These are phyloP conservation scores for Semotilus atromaculatus DNA, from an alignment of 2,797 vertebrate species.

Conservation along the genomic window DNA sequence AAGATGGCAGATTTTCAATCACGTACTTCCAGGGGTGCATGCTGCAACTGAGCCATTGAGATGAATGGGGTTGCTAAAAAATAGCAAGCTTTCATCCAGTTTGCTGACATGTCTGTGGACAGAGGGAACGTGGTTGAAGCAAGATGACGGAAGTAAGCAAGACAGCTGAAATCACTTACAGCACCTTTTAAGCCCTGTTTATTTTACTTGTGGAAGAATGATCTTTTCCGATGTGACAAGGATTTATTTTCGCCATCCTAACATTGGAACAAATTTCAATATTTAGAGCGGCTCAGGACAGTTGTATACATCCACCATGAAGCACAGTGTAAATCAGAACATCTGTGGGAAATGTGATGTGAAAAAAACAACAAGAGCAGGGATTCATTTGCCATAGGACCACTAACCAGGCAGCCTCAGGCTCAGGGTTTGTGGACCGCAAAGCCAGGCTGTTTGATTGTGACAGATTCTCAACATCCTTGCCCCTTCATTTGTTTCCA, in stretches of 20 bases:
- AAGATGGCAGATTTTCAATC: not conserved
- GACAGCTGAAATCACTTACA: conserved; percentile 34
- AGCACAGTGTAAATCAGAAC: conserved; percentile 60
- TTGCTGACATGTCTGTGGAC: not conserved
- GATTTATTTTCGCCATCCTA: conserved; percentile 54
- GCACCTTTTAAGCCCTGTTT: conserved; percentile 47
- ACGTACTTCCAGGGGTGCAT: not conserved
- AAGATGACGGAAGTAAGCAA: conserved; percentile 2
- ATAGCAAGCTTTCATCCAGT: not conserved
- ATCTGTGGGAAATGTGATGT: conserved; percentile 56
- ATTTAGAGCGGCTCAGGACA: conserved; percentile 56
- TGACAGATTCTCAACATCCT: conserved; percentile 23
- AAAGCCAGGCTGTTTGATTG: not conserved
- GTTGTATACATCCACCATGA: conserved; percentile 60
- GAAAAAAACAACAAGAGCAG: conserved; percentile 59
- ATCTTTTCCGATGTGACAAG: conserved; percentile 43
- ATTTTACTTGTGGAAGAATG: conserved; percentile 56
- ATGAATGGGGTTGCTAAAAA: not conserved
- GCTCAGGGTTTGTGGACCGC: conserved; percentile 28
- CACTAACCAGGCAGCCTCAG: conserved; percentile 13
- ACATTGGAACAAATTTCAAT: conserved; percentile 61
- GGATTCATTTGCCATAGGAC: conserved; percentile 53
- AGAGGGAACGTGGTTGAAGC: not conserved
- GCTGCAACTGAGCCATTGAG: not conserved
- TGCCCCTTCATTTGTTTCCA: not conserved